Evolutionary conservation across 2,113 vertebrate genomes (phyloP).

Genomic region (Dasyprocta punctata): DNA sequence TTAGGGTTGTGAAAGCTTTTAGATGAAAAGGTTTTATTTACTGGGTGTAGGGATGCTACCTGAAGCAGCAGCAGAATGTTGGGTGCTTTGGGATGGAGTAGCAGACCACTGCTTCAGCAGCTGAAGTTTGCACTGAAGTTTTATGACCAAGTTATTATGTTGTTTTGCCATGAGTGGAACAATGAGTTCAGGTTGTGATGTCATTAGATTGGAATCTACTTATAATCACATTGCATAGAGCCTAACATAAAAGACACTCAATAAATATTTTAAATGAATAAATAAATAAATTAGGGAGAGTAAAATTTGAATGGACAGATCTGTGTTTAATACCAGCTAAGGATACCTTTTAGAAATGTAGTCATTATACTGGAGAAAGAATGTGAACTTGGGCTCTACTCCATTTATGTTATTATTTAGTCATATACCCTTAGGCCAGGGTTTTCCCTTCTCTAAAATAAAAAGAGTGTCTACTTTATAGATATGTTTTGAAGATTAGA

Average conservation of each 20-base stretch:
- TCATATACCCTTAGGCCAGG: not conserved
- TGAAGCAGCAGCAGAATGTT: not conserved
- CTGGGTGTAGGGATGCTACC: not conserved
- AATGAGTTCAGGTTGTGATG: not conserved
- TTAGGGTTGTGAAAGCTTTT: not conserved
- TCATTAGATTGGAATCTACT: not conserved
- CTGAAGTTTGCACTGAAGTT: constrained; percentile 34
- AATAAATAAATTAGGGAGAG: not conserved
- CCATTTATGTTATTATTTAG: not conserved
- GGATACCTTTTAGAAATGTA: not conserved
- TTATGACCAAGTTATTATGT: not conserved
- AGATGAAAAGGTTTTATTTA: not conserved
- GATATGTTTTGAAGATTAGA: not conserved
- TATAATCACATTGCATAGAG: not conserved
- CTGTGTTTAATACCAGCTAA: not conserved
- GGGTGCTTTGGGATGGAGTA: not conserved
- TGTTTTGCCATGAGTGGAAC: not conserved
- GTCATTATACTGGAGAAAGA: not conserved
- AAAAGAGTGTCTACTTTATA: not conserved
- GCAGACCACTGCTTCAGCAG: not conserved
- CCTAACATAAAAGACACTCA: not conserved
- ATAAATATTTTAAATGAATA: constrained; percentile 11
- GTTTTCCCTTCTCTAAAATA: not conserved
- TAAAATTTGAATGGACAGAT: not conserved
- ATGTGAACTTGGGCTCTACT: not conserved